Evolutionary conservation across 2,797 vertebrate genomes (phyloP).

Genomic region (Lycodopsis pacificus): DNA sequence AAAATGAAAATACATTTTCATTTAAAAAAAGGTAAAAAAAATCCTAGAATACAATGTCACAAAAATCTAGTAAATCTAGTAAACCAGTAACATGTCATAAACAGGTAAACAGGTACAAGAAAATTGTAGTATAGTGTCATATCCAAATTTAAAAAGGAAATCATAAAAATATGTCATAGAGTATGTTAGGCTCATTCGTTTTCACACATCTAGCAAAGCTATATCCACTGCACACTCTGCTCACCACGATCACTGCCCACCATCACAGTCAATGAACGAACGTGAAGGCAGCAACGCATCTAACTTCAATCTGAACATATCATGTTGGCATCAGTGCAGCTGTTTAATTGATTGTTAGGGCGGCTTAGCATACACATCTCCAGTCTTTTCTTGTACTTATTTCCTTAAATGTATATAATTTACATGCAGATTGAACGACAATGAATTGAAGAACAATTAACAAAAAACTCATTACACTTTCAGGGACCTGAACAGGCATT

Average conservation of each 20-base stretch:
- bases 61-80: too few relatives aligned
- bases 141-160: too few relatives aligned
- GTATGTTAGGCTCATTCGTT: not conserved
- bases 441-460: not conserved
- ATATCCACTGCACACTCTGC: not conserved
- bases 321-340: not conserved
- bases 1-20: too few relatives aligned
- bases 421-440: not conserved
- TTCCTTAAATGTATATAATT: not conserved
- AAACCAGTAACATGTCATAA: too few relatives aligned
- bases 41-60: too few relatives aligned
- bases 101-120: too few relatives aligned
- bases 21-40: too few relatives aligned
- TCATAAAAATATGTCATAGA: too few relatives aligned
- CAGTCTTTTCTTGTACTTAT: not conserved
- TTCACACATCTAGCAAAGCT: not conserved
- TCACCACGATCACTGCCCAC: not conserved
- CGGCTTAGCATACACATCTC: not conserved
- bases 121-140: too few relatives aligned
- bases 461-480: not conserved
- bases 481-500: not conserved
- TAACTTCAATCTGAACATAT: not conserved
- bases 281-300: not conserved
- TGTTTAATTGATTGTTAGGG: not conserved
- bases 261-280: not conserved